Conservation (phyloP, 2,888 invertebrate species). For the Sinotaia quadrata region DNA sequence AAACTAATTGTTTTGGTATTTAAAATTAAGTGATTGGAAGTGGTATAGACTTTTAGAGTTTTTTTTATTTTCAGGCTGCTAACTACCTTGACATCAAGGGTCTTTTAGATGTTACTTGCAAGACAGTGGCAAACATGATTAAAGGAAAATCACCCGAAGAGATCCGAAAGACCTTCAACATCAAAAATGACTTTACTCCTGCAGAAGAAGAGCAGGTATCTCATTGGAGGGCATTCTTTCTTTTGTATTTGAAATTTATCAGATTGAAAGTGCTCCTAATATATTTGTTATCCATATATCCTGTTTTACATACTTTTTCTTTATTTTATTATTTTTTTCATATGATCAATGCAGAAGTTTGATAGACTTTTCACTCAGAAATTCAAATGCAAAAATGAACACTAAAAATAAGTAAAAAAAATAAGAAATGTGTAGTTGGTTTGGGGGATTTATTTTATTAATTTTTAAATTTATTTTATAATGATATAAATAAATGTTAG, state of each 20-base stretch:
- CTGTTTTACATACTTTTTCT: neutral
- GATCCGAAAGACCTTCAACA: slow-evolving; percentile 96
- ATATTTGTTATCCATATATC: neutral
- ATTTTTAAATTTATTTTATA: too few relatives aligned
- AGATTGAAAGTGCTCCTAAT: neutral
- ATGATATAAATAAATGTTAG: too few relatives aligned
- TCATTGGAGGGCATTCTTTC: neutral
- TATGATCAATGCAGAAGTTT: too few relatives aligned
- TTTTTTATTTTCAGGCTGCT: slow-evolving; percentile 78
- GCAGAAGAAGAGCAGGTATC: slow-evolving; percentile 95
- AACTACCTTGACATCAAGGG: slow-evolving; percentile 94
- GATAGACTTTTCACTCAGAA: too few relatives aligned
- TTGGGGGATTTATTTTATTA: too few relatives aligned
- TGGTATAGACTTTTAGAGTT: too few relatives aligned
- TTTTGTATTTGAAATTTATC: neutral
- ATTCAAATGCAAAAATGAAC: too few relatives aligned
- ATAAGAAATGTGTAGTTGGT: too few relatives aligned
- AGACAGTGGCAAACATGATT: slow-evolving; percentile 98
- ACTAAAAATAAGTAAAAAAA: too few relatives aligned
- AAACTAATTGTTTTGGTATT: too few relatives aligned
- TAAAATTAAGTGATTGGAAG: too few relatives aligned
- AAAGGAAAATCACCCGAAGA: slow-evolving; percentile 98
- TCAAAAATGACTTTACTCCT: slow-evolving; percentile 93
- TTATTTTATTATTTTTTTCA: too few relatives aligned
- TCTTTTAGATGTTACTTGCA: slow-evolving; percentile 96